Conservation (phyloP, 2,888 invertebrate species). For the Clitarchus hookeri region DNA sequence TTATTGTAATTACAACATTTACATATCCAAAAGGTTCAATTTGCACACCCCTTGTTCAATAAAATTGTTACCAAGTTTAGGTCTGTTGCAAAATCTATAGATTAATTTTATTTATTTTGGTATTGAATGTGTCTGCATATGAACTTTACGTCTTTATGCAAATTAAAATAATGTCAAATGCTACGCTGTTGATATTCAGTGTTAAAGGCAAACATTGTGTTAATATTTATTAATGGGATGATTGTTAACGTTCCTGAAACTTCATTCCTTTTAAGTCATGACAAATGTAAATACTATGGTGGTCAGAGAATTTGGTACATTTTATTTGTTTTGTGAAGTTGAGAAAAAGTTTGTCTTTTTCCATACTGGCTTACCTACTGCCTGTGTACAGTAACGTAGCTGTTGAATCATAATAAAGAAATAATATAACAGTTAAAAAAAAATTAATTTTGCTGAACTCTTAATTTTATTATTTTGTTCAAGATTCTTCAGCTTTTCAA, state of each 20-base stretch:
- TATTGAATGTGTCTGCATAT: neutral
- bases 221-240: neutral
- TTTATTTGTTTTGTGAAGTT: neutral
- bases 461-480: too few relatives aligned
- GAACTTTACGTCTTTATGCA: neutral
- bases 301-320: neutral
- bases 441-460: too few relatives aligned
- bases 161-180: neutral
- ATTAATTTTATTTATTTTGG: too few relatives aligned
- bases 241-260: neutral
- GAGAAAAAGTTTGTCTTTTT: neutral
- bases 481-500: too few relatives aligned
- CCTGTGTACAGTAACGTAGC: neutral
- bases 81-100: too few relatives aligned
- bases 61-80: too few relatives aligned
- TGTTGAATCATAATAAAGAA: conserved; percentile 7
- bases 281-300: neutral
- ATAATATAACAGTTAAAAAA: neutral
- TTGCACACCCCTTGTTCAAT: neutral
- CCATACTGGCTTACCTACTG: neutral
- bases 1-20: too few relatives aligned
- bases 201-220: neutral
- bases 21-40: neutral
- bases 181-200: neutral
- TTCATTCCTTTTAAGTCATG: neutral